Evolutionary conservation across 2,113 vertebrate species (phyloP).

Genomic region (Fukomys damarensis): DNA sequence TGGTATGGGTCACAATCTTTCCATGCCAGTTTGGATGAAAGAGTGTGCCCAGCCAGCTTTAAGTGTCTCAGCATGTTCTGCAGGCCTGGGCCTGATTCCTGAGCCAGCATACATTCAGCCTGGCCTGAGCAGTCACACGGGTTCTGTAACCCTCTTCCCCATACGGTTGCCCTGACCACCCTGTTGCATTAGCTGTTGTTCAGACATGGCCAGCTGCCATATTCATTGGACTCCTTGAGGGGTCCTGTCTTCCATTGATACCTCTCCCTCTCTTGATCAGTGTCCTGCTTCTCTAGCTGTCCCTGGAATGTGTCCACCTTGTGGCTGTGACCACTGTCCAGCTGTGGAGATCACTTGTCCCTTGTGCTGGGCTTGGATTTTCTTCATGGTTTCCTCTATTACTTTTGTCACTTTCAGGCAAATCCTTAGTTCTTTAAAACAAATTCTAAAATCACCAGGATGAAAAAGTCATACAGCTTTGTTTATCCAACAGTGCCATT

Average conservation of each 20-base stretch:
- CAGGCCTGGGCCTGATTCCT: background rate
- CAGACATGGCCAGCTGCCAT: background rate
- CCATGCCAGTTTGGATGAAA: accelerated
- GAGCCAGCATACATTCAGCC: background rate
- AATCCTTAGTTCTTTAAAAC: background rate
- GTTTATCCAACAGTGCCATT: accelerated
- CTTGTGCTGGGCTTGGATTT: background rate
- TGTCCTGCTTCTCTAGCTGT: background rate
- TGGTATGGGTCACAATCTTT: background rate
- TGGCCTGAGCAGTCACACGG: accelerated
- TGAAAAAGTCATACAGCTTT: background rate
- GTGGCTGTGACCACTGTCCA: background rate
- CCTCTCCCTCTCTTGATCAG: background rate
- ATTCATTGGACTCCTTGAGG: background rate
- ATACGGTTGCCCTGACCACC: accelerated
- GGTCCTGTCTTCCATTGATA: too few relatives aligned
- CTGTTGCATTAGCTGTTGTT: background rate
- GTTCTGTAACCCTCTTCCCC: accelerated
- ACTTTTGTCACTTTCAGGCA: background rate
- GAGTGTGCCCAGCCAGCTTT: accelerated
- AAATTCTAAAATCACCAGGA: background rate
- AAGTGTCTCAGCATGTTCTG: background rate
- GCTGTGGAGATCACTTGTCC: too few relatives aligned
- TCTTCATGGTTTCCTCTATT: background rate
- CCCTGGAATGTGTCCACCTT: background rate